These are phyloP conservation scores for Nycticryphes semicollaris DNA, from an alignment of 2,113 vertebrate species.

Conservation along the genomic window DNA sequence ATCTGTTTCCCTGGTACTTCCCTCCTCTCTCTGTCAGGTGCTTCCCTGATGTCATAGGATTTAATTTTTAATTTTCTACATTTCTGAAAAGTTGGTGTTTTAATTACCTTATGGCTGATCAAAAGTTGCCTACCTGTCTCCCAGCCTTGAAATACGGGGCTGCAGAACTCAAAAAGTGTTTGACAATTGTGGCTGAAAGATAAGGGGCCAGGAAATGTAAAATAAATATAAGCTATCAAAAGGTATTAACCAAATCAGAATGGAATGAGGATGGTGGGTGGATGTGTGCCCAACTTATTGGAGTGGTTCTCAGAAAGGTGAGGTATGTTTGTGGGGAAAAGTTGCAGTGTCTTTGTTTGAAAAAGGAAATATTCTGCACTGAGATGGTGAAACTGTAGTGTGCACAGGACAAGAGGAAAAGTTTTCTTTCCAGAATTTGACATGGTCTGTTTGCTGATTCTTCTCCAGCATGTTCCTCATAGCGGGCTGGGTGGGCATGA, in stretches of 20 bases:
- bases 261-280: background rate
- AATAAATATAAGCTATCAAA: background rate
- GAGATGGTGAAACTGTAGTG: background rate
- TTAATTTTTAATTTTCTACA: background rate
- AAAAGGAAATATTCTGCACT: background rate
- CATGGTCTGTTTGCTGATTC: background rate
- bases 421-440: background rate
- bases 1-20: background rate
- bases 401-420: background rate
- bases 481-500: background rate
- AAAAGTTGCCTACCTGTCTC: background rate
- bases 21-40: background rate
- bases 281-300: rapidly evolving
- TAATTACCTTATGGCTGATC: background rate
- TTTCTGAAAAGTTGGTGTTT: background rate
- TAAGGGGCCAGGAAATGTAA: background rate
- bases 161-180: background rate
- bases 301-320: background rate
- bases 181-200: background rate
- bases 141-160: background rate
- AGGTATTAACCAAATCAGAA: background rate
- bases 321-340: background rate
- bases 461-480: background rate
- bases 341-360: background rate
- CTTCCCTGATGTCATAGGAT: background rate